Evolutionary conservation across 2,888 invertebrate species (phyloP).

Genomic region (Pseudococcus longispinus): DNA sequence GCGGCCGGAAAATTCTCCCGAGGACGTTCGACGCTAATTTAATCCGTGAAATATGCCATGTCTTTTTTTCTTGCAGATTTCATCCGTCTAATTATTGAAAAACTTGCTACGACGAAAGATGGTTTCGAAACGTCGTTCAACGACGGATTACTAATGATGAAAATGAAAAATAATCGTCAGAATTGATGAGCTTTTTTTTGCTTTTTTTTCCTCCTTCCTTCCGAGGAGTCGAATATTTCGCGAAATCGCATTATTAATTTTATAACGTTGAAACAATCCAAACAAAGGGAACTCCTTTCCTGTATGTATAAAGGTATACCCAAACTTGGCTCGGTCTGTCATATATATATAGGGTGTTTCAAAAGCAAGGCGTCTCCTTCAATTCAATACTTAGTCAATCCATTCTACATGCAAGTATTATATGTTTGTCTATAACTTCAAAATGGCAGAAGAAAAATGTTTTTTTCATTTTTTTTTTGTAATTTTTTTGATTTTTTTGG

Average conservation of each 20-base stretch:
- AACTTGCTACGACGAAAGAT: not conserved
- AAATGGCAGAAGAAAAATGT: too few relatives aligned
- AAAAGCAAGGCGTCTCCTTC: too few relatives aligned
- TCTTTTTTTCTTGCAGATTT: not conserved
- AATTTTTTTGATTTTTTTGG: too few relatives aligned
- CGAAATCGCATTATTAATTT: not conserved
- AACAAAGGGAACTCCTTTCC: not conserved
- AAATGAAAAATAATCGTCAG: conserved; percentile 3
- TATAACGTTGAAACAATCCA: not conserved
- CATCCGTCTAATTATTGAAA: conserved; percentile 9
- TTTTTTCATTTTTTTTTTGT: too few relatives aligned
- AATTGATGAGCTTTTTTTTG: not conserved
- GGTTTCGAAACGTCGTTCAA: not conserved
- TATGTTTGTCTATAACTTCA: too few relatives aligned
- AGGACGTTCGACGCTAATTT: not conserved
- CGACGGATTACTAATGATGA: not conserved
- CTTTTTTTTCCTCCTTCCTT: not conserved
- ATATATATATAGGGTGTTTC: too few relatives aligned
- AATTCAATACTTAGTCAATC: too few relatives aligned
- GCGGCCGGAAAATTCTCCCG: not conserved
- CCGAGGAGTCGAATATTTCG: not conserved
- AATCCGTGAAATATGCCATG: conserved; percentile 13
- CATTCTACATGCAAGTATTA: too few relatives aligned
- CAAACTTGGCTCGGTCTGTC: not conserved
- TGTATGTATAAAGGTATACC: not conserved